Conservation (phyloP, 2,888 invertebrate genomes). For the Zygogramma bicolorata region DNA sequence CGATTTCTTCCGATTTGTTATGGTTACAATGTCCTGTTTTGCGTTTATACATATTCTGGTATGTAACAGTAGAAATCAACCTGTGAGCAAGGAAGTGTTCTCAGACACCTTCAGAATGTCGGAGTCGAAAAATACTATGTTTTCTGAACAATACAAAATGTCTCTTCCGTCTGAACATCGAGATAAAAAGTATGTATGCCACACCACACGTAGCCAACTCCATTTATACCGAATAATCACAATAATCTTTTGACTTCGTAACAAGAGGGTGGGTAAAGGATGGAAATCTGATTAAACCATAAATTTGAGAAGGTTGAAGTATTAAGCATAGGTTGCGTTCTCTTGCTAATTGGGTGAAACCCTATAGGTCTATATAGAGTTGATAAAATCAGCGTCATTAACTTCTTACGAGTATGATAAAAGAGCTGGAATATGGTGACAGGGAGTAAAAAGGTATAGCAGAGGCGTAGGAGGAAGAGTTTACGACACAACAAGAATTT, state of each 20-base stretch:
- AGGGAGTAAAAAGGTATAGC: slow-evolving; percentile 28
- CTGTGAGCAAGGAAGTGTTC: too few relatives aligned
- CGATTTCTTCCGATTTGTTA: too few relatives aligned
- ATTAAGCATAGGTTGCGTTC: slow-evolving; percentile 51
- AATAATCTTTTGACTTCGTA: slow-evolving; percentile 34
- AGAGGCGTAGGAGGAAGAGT: slow-evolving; percentile 12
- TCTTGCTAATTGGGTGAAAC: slow-evolving; percentile 53
- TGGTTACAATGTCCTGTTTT: too few relatives aligned
- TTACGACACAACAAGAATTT: too few relatives aligned
- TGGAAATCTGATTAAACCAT: slow-evolving; percentile 41
- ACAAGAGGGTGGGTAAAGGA: slow-evolving; percentile 28
- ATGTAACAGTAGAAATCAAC: too few relatives aligned
- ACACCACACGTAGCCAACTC: not conserved
- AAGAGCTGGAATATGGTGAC: slow-evolving; percentile 38
- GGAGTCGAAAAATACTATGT: too few relatives aligned
- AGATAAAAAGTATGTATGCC: too few relatives aligned
- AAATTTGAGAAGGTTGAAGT: slow-evolving; percentile 45
- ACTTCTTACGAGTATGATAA: slow-evolving; percentile 8
- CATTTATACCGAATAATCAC: not conserved
- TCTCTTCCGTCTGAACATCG: too few relatives aligned
- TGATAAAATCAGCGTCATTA: slow-evolving; percentile 7
- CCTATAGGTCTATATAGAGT: slow-evolving; percentile 44
- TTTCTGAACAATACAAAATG: too few relatives aligned
- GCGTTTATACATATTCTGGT: too few relatives aligned
- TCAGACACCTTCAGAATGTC: too few relatives aligned